These are phyloP conservation scores for Phainopepla nitens DNA, from an alignment of 2,113 vertebrate species.

Conservation along the genomic window DNA sequence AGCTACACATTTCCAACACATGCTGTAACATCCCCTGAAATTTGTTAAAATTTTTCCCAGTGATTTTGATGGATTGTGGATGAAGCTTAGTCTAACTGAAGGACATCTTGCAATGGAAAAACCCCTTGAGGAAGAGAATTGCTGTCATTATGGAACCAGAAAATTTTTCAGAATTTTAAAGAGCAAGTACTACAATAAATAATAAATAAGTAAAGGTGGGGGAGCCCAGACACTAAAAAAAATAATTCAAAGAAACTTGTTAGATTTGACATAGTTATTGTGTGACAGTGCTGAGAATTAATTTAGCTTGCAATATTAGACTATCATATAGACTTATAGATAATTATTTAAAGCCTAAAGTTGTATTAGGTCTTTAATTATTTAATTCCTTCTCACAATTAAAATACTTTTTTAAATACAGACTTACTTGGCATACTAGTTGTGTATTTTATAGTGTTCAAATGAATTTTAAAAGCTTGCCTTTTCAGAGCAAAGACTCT, in stretches of 20 bases:
- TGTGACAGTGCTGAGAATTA: neutral
- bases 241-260: neutral
- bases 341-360: neutral
- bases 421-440: conserved; percentile 21
- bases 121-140: neutral
- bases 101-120: neutral
- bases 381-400: neutral
- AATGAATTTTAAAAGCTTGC: conserved; percentile 68
- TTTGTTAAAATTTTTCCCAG: neutral
- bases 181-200: neutral
- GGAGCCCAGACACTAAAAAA: neutral
- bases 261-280: neutral
- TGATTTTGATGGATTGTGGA: neutral
- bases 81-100: neutral
- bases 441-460: conserved; percentile 56
- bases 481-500: conserved; percentile 54
- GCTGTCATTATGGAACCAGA: neutral
- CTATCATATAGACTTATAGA: neutral
- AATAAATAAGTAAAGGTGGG: neutral
- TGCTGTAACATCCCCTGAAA: neutral
- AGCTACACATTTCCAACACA: neutral
- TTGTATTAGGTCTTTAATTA: neutral
- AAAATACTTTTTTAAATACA: conserved; percentile 54
- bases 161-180: neutral
- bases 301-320: neutral